phyloP scores from a whole-genome alignment of 2,113 vertebrate species.

The Daubentonia madagascariensis region DNA sequence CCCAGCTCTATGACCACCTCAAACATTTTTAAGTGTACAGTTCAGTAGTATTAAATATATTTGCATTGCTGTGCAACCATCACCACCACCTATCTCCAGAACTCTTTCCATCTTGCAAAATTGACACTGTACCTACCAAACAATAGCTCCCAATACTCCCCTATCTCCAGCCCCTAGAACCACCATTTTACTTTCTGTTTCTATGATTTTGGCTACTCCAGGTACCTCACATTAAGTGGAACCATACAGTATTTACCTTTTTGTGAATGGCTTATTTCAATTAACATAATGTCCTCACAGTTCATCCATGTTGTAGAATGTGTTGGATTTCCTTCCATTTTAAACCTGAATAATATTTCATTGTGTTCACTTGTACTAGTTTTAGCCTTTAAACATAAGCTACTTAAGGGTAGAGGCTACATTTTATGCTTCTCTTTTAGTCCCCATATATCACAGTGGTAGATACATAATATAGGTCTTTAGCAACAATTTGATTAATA shows the following conservation, averaged over 20 bases:
- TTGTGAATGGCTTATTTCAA: not conserved
- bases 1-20: not conserved
- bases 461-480: not conserved
- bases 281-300: not conserved
- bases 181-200: not conserved
- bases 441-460: not conserved
- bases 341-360: not conserved
- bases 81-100: not conserved
- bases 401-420: not conserved
- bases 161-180: not conserved
- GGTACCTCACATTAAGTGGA: not conserved
- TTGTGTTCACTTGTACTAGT: not conserved
- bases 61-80: not conserved
- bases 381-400: slow-evolving; percentile 37
- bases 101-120: not conserved
- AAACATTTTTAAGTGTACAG: not conserved
- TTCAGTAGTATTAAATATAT: not conserved
- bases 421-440: slow-evolving; percentile 21
- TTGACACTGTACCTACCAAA: not conserved
- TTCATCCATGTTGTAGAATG: not conserved
- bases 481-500: slow-evolving; percentile 7
- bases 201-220: not conserved
- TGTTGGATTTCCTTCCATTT: not conserved
- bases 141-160: not conserved
- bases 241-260: not conserved